Base-by-base conservation (phyloP, 2,797 vertebrate genomes). In the Polyboroides typus region DNA sequence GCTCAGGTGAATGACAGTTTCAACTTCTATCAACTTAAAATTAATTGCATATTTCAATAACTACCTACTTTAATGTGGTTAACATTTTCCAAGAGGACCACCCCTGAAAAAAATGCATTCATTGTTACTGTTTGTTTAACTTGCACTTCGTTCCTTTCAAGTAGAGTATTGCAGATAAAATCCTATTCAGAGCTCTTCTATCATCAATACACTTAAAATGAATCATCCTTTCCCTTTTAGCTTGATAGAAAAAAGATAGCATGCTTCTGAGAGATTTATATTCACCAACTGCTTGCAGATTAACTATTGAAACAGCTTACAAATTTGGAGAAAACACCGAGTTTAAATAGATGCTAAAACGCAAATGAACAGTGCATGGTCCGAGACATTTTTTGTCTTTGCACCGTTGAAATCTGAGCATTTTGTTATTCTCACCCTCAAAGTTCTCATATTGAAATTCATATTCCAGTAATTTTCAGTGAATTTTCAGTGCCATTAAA, bases 1-100 rank as follows among this genome's bases (percentile, higher is more conserved):
- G 86, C 99, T 99, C 98, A 99, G 99, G 99, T 99, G 98, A 98
- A 96, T 97, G 66, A 71, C 92, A 67, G 63, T 60, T 96, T 96
- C 86, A 72, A 26, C 42, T 94, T 96, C 81, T 75, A 93, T 98
- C 94, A 96, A 96, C 94, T 97, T 98, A 76, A 97, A 91, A 98
- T 98, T 97, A 96, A 98, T 98, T 98, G 95, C 88, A 44, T 94
- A 80, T 95, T 95, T 97, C 90, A 96, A 85, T 83, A 92, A 76
- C 93, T 64, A 12, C 52, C 81, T 92, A 9, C 89, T 81, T 89
- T 85, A 88, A 93, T 97, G 92, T 74, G 78, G 48, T 88, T 97
- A 91, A 59, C 18, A 0, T 71, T 96, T 97, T 98, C 89, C 67
- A 91, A 82, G 86, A 80, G 90, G 79, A 92, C 89, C 74, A 87